phyloP scores from a whole-genome alignment of 2,888 invertebrate species.

The Tuberolachnus salignus region DNA sequence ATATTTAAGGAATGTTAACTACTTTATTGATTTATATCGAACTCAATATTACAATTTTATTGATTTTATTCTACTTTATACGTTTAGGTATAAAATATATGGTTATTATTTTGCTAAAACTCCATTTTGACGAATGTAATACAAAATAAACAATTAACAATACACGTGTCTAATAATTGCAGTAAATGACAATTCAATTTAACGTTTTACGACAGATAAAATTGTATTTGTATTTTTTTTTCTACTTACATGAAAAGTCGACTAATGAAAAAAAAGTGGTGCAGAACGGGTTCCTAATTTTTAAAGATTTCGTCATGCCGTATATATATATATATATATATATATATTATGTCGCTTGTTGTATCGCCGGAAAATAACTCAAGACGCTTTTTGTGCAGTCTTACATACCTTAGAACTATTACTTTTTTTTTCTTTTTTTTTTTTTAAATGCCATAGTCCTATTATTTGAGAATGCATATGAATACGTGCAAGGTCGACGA shows the following conservation, averaged over 20 bases:
- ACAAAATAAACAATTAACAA: neutral
- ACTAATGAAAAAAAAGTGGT: neutral
- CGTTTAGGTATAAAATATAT: too few species aligned
- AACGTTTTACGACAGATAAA: neutral
- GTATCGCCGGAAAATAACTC: neutral
- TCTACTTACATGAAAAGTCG: neutral
- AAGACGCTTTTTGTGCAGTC: neutral
- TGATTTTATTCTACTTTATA: too few species aligned
- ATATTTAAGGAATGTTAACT: too few species aligned
- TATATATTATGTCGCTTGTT: neutral
- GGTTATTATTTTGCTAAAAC: neutral
- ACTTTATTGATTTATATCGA: too few species aligned
- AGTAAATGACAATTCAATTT: conserved; percentile 1
- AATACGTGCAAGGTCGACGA: conserved; percentile 46
- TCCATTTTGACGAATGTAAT: neutral
- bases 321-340: neutral
- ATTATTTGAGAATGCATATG: neutral
- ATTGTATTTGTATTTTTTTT: neutral
- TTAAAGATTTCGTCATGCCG: neutral
- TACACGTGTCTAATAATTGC: neutral
- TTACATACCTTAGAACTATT: neutral
- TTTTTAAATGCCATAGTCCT: neutral
- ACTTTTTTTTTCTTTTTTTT: neutral
- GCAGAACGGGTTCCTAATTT: neutral
- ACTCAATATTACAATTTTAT: too few species aligned